Evolutionary conservation across 2,113 vertebrate species (phyloP).

Genomic region (Daboia siamensis): DNA sequence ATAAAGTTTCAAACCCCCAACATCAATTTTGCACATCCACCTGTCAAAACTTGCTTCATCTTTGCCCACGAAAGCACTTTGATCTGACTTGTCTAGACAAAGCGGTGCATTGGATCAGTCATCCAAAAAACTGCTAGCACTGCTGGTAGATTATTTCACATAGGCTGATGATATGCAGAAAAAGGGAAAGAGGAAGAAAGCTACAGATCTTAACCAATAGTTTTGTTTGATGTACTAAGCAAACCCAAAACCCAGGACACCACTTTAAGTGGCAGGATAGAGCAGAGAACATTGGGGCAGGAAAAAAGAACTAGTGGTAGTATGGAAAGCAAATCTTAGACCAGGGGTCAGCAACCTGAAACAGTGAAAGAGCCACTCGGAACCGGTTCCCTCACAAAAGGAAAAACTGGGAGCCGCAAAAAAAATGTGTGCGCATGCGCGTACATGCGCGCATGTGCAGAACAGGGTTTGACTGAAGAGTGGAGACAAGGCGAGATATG

Average conservation of each 20-base stretch:
- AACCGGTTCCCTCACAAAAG: too few species aligned
- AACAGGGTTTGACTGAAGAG: too few species aligned
- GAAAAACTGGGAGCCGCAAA: too few species aligned
- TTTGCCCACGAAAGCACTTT: background rate
- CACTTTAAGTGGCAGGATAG: background rate
- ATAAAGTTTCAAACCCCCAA: background rate
- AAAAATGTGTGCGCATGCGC: too few species aligned
- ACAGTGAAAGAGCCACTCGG: too few species aligned
- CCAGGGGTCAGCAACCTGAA: too few species aligned
- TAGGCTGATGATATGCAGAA: background rate
- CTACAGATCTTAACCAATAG: background rate
- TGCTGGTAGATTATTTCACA: background rate
- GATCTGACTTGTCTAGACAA: background rate
- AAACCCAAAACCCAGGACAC: background rate
- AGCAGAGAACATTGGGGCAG: background rate
- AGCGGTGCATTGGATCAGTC: background rate
- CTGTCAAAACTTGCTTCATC: background rate
- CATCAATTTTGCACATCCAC: background rate
- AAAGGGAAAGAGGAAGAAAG: background rate
- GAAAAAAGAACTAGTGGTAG: background rate
- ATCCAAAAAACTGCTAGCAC: background rate
- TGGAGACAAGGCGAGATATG: too few species aligned
- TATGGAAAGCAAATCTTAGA: background rate
- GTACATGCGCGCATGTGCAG: too few species aligned
- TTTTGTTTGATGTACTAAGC: background rate